Base-by-base conservation (phyloP, 1,140 invertebrate species). In the Hylyphantes graminicola region DNA sequence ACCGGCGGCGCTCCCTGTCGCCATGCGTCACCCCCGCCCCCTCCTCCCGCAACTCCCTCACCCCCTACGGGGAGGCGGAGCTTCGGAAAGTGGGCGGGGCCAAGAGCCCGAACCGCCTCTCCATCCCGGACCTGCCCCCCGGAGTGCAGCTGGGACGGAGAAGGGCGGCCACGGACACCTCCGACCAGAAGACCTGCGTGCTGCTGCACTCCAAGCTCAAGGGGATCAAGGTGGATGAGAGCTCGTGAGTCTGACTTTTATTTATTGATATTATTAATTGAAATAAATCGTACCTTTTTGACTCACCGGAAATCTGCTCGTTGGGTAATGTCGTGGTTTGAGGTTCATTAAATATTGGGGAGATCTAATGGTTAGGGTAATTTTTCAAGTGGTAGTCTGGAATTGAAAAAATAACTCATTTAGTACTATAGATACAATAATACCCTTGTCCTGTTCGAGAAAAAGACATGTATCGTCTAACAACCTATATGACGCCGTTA, bases 241-340 rank as follows among this genome's bases (percentile, higher is more conserved):
- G 97, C 90, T 97, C 97, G 96, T 98, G 88, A 97, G 96, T n/a
- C n/a, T n/a, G n/a, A n/a, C n/a, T n/a, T n/a, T n/a, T 35, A 35
- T 35, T 35, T 35, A 35, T 35, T 35, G 35, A 35, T 35, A 1
- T 5, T 35, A 35, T 2, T 35, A 35, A 2, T 35, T 1, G 35
- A 35, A 35, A 35, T 35, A 35, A 35, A 5, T 5, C 1, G 5
- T 35, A 35, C 35, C n/a, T n/a, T n/a, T n/a, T n/a, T n/a, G n/a
- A n/a, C n/a, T n/a, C n/a, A n/a, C n/a, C n/a, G n/a, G n/a, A n/a
- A n/a, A n/a, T n/a, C n/a, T n/a, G n/a, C n/a, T n/a, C n/a, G n/a
- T n/a, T n/a, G n/a, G n/a, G n/a, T n/a, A n/a, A n/a, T n/a, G n/a
- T n/a, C n/a, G n/a, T n/a, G n/a, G n/a, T n/a, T n/a, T n/a, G n/a